A percentile compares a stretch with the other conserved stretches of the same genome.
Evolutionary conservation across 2,113 vertebrate species (phyloP).

Genomic region (Corythornis vintsioides): DNA sequence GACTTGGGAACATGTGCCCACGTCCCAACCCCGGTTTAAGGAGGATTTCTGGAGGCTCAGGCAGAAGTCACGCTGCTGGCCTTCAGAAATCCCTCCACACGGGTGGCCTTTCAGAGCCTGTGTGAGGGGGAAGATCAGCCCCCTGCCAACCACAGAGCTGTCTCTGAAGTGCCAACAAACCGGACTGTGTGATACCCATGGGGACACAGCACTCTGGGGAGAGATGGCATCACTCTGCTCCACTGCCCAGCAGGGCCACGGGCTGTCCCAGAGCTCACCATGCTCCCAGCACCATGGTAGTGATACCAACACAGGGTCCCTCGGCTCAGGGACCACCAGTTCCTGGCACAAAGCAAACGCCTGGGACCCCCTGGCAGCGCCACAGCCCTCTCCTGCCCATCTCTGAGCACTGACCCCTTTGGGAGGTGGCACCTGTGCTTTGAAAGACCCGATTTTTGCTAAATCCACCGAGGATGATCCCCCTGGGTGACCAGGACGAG

Average conservation of each 20-base stretch:
- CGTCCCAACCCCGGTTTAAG: neutral
- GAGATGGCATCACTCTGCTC: neutral
- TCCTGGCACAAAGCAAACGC: accelerated
- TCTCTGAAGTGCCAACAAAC: accelerated
- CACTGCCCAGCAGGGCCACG: neutral
- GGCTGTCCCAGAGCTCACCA: neutral
- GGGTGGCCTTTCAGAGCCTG: neutral
- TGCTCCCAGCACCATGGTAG: neutral
- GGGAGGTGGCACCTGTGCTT: neutral
- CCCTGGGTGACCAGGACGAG: neutral
- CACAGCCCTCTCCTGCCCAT: accelerated
- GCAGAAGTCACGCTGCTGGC: accelerated
- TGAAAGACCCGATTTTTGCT: neutral
- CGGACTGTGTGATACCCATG: accelerated
- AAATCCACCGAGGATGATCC: neutral
- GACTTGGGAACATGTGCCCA: neutral
- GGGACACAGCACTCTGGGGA: neutral
- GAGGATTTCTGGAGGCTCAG: neutral
- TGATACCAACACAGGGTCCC: accelerated
- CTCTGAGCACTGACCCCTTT: accelerated
- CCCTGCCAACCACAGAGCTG: neutral
- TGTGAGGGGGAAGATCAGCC: too few relatives aligned
- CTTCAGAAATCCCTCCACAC: neutral
- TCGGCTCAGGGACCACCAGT: neutral
- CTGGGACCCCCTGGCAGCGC: neutral